phyloP scores from a whole-genome alignment of 1,140 invertebrate species.

The Choristoneura fumiferana region DNA sequence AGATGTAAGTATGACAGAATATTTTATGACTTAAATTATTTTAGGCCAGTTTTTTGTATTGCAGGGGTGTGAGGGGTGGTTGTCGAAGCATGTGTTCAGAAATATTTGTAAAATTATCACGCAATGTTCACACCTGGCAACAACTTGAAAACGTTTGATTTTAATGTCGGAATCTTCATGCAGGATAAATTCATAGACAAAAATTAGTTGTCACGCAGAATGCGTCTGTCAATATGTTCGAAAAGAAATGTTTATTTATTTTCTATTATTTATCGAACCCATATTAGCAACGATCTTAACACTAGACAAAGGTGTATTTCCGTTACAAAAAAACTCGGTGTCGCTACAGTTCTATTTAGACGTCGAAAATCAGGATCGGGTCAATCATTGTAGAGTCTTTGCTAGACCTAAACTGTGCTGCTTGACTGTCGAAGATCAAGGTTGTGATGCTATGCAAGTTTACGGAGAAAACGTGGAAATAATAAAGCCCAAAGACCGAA shows the following conservation, averaged over 20 bases:
- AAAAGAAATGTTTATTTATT: slow-evolving; percentile 19
- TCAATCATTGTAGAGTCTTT: slow-evolving; percentile 33
- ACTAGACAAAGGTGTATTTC: slow-evolving; percentile 41
- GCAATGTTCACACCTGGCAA: too few species aligned
- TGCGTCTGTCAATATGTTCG: slow-evolving; percentile 30
- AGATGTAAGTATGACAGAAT: too few species aligned
- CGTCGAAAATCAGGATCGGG: slow-evolving; percentile 43
- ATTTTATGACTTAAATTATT: too few species aligned
- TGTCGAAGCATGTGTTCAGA: too few species aligned
- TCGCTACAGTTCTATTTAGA: slow-evolving; percentile 54
- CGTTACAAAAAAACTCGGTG: slow-evolving; percentile 44
- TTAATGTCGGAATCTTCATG: too few species aligned
- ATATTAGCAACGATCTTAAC: too few species aligned
- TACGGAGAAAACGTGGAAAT: slow-evolving; percentile 28
- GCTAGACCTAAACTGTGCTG: slow-evolving; percentile 44
- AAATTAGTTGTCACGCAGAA: too few species aligned
- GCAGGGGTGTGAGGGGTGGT: too few species aligned
- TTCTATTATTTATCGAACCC: not conserved
- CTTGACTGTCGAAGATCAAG: slow-evolving; percentile 33
- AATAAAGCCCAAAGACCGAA: slow-evolving; percentile 38
- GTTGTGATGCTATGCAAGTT: slow-evolving; percentile 36
- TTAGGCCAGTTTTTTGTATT: too few species aligned
- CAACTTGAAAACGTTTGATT: too few species aligned
- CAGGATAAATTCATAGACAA: too few species aligned
- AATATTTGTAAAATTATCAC: too few species aligned